Evolutionary conservation across 2,797 vertebrate genomes (phyloP), one percentile per base, ranked within the genome.

Genomic region (Crax fasciolata): DNA sequence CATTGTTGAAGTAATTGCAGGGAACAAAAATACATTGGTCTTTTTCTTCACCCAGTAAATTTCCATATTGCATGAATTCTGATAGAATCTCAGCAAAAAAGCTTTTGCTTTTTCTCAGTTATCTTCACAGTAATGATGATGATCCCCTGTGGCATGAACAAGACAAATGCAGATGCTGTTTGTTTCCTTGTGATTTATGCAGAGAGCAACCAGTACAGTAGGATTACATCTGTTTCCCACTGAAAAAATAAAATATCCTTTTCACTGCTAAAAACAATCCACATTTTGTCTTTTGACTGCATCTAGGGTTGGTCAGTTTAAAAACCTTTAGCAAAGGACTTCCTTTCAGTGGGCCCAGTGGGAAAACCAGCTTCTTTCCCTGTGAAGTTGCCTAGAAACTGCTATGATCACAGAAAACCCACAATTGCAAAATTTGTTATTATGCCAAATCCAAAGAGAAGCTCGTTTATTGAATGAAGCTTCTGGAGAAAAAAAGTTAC

Each of bases 131-230:
- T 86, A 91, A 89, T 89, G 76, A 89, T 87, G 88, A 89, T 95
- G 90, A 91, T 93, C 28, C 87, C 89, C 94, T 94, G 84, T 93
- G 93, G 81, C 94, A 96, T 5, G 84, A 96, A 93, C 66, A 97
- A 96, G 84, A 91, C 92, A 97, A 95, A 94, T 94, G 93, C 94
- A 95, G 95, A 96, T 84, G 93, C 81, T 86, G 77, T 62, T 79
- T 97, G 35, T 95, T 96, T 95, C 70, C 67, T 79, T 94, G 58
- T 84, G 72, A 93, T 91, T 94, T 96, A 95, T 62, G 80, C 32
- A 89, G 89, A 95, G 48, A 91, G 51, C 54, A 84, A 92, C 48
- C 27, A 84, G 84, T 93, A 93, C 82, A 82, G 91, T 73, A 77
- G 55, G 57, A 90, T 80, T 95, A 77, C 77, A 96, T 96, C 93